Percentiles rank a stretch among this genome's conserved stretches.
Evolutionary conservation across 2,888 invertebrate genomes (phyloP).

Genomic region (Eubasilissa splendida): DNA sequence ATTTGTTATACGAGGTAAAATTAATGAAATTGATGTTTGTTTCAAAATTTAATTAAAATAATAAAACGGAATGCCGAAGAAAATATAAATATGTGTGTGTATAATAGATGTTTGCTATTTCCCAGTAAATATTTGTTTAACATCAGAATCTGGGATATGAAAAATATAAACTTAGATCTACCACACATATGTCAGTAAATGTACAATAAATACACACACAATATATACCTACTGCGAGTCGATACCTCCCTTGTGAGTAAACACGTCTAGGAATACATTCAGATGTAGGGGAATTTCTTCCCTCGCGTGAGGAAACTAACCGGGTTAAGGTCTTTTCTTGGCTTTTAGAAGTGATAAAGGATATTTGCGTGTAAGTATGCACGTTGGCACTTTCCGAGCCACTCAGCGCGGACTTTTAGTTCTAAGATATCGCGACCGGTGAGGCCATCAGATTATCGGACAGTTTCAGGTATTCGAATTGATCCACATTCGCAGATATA

Average conservation of each 20-base stretch:
- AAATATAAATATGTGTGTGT: neutral
- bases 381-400: neutral
- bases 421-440: neutral
- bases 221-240: neutral
- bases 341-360: neutral
- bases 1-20: neutral
- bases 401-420: neutral
- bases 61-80: constrained; percentile 12
- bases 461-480: too few relatives aligned
- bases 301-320: neutral
- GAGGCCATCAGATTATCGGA: too few relatives aligned
- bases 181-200: constrained; percentile 11
- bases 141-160: neutral
- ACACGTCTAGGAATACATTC: constrained; percentile 8
- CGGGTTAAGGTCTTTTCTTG: neutral
- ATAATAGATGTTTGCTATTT: neutral
- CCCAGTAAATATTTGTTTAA: constrained; percentile 5
- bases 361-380: neutral
- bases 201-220: neutral
- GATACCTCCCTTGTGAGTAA: neutral
- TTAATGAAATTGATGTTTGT: constrained; percentile 26
- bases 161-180: constrained; percentile 2
- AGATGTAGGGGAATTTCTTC: neutral
- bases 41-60: constrained; percentile 34
- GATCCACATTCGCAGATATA: too few relatives aligned